Evolutionary conservation across 2,113 vertebrate species (phyloP).

Genomic region (Natator depressus): DNA sequence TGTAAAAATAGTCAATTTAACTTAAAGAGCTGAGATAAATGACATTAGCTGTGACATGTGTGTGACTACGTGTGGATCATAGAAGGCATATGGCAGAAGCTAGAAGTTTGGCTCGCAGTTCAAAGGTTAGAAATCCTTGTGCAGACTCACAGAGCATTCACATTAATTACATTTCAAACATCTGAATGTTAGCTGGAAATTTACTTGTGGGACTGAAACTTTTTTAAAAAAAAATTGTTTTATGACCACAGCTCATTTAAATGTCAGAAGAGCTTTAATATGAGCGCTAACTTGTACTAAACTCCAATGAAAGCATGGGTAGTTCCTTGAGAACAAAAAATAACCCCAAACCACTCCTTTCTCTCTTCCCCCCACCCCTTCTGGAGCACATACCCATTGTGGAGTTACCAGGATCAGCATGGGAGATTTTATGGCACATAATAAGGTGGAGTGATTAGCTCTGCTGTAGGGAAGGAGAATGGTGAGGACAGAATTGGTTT

Average conservation of each 20-base stretch:
- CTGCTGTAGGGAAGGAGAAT: not conserved
- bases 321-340: conserved; percentile 48
- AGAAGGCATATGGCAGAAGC: conserved; percentile 32
- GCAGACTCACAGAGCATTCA: not conserved
- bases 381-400: not conserved
- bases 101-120: conserved; percentile 32
- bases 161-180: not conserved
- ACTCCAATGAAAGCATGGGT: conserved; percentile 42
- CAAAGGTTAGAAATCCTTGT: not conserved
- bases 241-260: conserved; percentile 49
- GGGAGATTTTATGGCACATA: not conserved
- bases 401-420: not conserved
- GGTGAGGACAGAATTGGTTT: not conserved
- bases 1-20: conserved; percentile 45
- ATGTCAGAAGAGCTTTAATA: conserved; percentile 52
- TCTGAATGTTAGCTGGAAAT: conserved; percentile 17
- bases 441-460: not conserved
- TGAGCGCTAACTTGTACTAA: conserved; percentile 23
- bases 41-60: conserved; percentile 11
- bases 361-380: not conserved
- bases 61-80: not conserved
- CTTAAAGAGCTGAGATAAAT: conserved; percentile 37
- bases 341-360: not conserved
- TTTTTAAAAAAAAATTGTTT: conserved; percentile 68
- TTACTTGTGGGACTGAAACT: conserved; percentile 51